Base-by-base conservation (phyloP, 2,797 vertebrate genomes). In the Epinephelus malabaricus region DNA sequence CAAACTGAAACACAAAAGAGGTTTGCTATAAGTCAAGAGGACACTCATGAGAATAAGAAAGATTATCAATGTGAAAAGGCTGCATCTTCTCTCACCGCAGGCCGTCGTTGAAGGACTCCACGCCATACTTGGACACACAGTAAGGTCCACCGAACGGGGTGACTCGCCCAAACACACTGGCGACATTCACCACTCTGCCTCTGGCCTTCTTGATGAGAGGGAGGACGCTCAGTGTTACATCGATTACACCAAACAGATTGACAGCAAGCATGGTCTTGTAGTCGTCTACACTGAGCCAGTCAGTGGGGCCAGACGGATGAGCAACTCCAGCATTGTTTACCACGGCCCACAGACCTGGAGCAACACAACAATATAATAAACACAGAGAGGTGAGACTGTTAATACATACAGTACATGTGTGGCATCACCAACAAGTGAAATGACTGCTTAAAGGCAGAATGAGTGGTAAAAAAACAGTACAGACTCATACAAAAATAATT, bases 301-400 rank as follows among this genome's bases (percentile, higher is more conserved):
- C 95, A 2, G 70, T 79, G 67, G 92, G 92, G 25, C 76, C 94
- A 0, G 93, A 83, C 0, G 95, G 94, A 11, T 88, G 1, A 1
- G 86, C 51, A 15, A 96, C 80, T 3, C 95, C 95, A 0, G 95
- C 95, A 0, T 96, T 96, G 83, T 96, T 96, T 21, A 96, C 94
- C 3, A 96, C 89, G 0, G 91, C 94, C 95, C 95, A 96, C 13
- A 96, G 86, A 53, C 95, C 95, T 96, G 82, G 0, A 78, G 56
- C 2, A 25, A 53, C 40, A 80, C 8, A 72, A 71, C 17, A 6
- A 6, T 6, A 62, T 5, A 3, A 34, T 18, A 2, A 51, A 58
- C 2, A 25, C 51, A 43, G 25, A 2, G 17, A 78, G 5, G 23
- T 5, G 13, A 34, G 34, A 34, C 34, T 7, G 34, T 66, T 11